Percentiles rank a stretch among this genome's conserved stretches.
phyloP scores from a whole-genome alignment of 2,113 vertebrate species.

The Tachycineta bicolor region DNA sequence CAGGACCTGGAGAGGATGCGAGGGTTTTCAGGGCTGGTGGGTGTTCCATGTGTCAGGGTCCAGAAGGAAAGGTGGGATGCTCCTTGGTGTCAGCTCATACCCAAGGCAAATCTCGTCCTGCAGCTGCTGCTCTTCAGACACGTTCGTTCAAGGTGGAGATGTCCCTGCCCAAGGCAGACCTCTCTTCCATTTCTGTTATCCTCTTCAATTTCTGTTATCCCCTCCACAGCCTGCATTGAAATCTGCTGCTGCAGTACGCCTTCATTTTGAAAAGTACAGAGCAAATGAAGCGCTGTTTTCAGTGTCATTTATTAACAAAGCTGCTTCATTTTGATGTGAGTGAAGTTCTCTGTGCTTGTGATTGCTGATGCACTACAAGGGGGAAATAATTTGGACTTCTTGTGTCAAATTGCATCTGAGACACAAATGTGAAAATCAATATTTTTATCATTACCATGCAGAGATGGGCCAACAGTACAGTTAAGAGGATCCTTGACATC shows the following conservation, averaged over 20 bases:
- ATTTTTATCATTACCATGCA: background rate
- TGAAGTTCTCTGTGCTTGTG: background rate
- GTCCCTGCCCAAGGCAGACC: background rate
- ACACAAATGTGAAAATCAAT: conserved; percentile 22
- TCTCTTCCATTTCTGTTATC: no score
- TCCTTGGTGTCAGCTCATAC: background rate
- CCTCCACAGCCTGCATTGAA: background rate
- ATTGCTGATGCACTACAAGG: background rate
- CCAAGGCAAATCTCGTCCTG: background rate
- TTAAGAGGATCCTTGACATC: background rate
- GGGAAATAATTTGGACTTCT: background rate
- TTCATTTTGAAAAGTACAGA: background rate
- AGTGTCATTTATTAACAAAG: accelerated
- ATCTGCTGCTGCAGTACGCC: background rate
- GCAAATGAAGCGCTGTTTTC: background rate
- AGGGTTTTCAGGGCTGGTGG: background rate
- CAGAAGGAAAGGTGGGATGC: background rate
- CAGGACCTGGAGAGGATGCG: background rate
- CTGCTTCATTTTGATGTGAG: background rate
- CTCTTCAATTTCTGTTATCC: no score
- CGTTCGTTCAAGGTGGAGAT: accelerated
- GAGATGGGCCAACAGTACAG: background rate
- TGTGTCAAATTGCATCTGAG: background rate
- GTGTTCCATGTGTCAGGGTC: accelerated
- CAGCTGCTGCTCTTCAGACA: background rate